Conservation (phyloP, 2,113 vertebrate species). For the Engystomops pustulosus region DNA sequence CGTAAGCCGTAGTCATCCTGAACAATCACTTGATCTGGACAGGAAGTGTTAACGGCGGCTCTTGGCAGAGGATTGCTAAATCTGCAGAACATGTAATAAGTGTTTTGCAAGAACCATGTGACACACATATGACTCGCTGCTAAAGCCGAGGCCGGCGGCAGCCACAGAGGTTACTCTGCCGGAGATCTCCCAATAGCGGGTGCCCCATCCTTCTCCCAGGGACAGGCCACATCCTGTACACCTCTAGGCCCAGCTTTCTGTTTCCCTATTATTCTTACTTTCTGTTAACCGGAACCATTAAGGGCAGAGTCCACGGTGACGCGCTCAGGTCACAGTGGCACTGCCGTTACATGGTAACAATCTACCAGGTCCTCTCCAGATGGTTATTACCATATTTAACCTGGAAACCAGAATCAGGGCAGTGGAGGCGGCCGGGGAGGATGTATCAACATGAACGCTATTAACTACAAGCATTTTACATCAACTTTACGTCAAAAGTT, state of each 20-base stretch:
- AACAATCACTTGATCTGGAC: neutral
- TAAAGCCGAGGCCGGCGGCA: slow-evolving; percentile 67
- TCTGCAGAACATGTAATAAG: slow-evolving; percentile 64
- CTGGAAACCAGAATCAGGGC: neutral
- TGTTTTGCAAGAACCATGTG: slow-evolving; percentile 89
- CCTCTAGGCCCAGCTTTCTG: neutral
- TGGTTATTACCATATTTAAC: too few species aligned
- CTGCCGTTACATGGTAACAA: too few species aligned
- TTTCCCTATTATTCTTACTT: neutral
- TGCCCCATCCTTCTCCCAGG: neutral
- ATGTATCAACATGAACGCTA: too few species aligned
- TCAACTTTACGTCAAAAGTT: too few species aligned
- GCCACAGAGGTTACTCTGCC: slow-evolving; percentile 16
- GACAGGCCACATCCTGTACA: neutral
- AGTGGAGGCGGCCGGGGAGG: too few species aligned
- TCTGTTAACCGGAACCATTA: too few species aligned
- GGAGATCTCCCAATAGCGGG: neutral
- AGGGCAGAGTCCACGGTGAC: slow-evolving; percentile 36
- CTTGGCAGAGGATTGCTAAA: slow-evolving; percentile 74
- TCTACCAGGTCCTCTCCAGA: too few species aligned
- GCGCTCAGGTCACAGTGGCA: neutral
- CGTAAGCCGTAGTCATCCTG: neutral
- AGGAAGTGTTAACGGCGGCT: slow-evolving; percentile 37
- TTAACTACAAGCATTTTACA: too few species aligned
- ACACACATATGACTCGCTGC: slow-evolving; percentile 88